Conservation (phyloP, 1,140 invertebrate species). For the Drosophila littoralis region DNA sequence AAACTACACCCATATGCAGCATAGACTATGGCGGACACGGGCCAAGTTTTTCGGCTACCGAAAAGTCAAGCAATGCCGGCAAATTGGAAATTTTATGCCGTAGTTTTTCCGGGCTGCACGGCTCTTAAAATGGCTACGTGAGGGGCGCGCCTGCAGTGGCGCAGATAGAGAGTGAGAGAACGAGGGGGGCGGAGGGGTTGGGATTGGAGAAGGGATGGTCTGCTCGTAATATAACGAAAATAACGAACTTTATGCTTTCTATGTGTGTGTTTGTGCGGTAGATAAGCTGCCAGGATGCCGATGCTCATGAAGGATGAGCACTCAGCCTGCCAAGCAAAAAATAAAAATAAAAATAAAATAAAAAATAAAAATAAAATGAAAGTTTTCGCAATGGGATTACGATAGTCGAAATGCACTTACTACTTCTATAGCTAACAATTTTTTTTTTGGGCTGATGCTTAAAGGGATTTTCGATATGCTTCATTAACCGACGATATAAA, state of each 20-base stretch:
- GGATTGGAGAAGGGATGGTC: neutral
- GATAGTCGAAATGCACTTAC: slow-evolving; percentile 50
- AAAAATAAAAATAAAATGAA: slow-evolving; percentile 2
- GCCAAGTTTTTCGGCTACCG: slow-evolving; percentile 59
- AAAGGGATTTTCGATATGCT: slow-evolving; percentile 4
- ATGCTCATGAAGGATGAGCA: slow-evolving; percentile 43
- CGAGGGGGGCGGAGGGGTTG: neutral
- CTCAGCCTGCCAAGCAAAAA: neutral
- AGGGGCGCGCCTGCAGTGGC: neutral
- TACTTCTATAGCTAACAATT: slow-evolving; percentile 35
- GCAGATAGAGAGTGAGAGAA: neutral
- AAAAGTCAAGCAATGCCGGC: slow-evolving; percentile 69
- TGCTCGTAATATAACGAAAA: slow-evolving; percentile 53
- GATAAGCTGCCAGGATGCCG: slow-evolving; percentile 50
- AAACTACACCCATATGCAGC: slow-evolving; percentile 45
- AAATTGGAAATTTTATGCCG: slow-evolving; percentile 80
- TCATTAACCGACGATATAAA: neutral
- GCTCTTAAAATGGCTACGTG: slow-evolving; percentile 48
- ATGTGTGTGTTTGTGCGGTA: slow-evolving; percentile 6
- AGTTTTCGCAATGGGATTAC: slow-evolving; percentile 51
- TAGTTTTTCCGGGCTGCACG: slow-evolving; percentile 52
- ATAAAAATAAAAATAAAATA: slow-evolving; percentile 6
- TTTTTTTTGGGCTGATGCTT: neutral
- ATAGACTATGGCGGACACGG: slow-evolving; percentile 45
- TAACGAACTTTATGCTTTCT: slow-evolving; percentile 42